A percentile compares a stretch with the other conserved stretches of the same genome.
Evolutionary conservation across 2,113 vertebrate genomes (phyloP).

Genomic region (Pelecanus crispus): DNA sequence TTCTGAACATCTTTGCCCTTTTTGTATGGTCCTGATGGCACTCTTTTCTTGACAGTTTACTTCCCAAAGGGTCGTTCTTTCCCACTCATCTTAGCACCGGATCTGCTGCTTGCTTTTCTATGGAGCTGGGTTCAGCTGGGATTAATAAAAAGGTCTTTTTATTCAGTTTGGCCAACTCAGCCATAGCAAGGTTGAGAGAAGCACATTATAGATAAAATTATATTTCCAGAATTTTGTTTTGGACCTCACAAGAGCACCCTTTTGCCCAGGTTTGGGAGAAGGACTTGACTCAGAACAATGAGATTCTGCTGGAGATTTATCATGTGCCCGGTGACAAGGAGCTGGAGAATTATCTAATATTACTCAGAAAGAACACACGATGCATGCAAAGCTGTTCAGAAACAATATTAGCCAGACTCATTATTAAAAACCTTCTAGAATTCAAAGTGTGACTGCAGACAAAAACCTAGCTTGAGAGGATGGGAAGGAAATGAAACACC

Average conservation of each 20-base stretch:
- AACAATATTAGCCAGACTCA: constrained; percentile 38
- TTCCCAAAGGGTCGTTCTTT: neutral
- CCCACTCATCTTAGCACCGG: neutral
- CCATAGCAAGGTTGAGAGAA: neutral
- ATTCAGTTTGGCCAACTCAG: neutral
- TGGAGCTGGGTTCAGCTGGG: constrained; percentile 9
- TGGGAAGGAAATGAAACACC: constrained; percentile 67
- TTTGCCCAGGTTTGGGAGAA: constrained; percentile 8
- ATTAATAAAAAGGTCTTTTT: constrained; percentile 37
- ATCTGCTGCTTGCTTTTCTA: neutral
- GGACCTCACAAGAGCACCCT: neutral
- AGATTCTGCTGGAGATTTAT: constrained; percentile 44
- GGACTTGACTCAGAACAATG: neutral
- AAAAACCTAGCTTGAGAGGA: constrained; percentile 31
- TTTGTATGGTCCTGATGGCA: neutral
- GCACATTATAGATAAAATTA: neutral
- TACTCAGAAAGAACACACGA: constrained; percentile 5
- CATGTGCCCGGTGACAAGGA: constrained; percentile 21
- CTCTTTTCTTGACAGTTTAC: neutral
- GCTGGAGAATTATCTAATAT: constrained; percentile 43
- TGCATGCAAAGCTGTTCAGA: constrained; percentile 33
- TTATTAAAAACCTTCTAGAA: constrained; percentile 60
- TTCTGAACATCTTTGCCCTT: neutral
- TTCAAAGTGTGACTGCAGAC: constrained; percentile 54
- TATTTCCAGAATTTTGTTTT: constrained; percentile 12